phyloP scores from a whole-genome alignment of 1,140 invertebrate species.

The Pseudomyrmex concolor region DNA sequence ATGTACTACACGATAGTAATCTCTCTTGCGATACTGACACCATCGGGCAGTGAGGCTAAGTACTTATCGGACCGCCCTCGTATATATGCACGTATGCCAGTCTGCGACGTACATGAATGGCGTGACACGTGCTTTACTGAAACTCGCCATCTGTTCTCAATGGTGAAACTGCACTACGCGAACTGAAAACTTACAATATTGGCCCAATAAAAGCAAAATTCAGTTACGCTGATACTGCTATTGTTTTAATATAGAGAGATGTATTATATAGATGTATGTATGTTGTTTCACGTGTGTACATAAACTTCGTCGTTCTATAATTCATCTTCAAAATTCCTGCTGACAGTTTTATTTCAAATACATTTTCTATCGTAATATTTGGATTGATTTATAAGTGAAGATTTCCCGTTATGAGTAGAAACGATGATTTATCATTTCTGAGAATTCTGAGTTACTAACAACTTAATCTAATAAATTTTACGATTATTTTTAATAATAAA shows the following conservation, averaged over 20 bases:
- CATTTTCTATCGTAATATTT: background rate
- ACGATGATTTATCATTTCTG: too few relatives aligned
- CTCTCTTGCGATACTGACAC: too few relatives aligned
- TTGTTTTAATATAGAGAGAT: slow-evolving; percentile 14
- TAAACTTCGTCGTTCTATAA: background rate
- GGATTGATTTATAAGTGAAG: too few relatives aligned
- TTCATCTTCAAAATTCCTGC: background rate
- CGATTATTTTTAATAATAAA: too few relatives aligned
- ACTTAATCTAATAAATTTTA: too few relatives aligned
- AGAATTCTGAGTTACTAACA: too few relatives aligned
- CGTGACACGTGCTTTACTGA: slow-evolving; percentile 28
- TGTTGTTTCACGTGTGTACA: background rate
- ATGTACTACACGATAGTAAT: too few relatives aligned
- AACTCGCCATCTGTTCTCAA: slow-evolving; percentile 23
- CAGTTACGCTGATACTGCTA: slow-evolving; percentile 3
- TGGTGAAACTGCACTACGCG: slow-evolving; percentile 34
- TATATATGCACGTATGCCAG: slow-evolving; percentile 22
- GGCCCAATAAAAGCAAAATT: slow-evolving; percentile 45
- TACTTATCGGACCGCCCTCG: too few relatives aligned
- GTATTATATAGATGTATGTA: too few relatives aligned
- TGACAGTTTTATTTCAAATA: slow-evolving; percentile 7
- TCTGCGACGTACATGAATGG: slow-evolving; percentile 38
- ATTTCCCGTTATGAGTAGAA: too few relatives aligned
- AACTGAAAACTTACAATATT: slow-evolving; percentile 36
- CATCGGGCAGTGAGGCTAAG: too few relatives aligned